Conservation (phyloP, 2,888 invertebrate species). For the Drosophila kokeensis region DNA sequence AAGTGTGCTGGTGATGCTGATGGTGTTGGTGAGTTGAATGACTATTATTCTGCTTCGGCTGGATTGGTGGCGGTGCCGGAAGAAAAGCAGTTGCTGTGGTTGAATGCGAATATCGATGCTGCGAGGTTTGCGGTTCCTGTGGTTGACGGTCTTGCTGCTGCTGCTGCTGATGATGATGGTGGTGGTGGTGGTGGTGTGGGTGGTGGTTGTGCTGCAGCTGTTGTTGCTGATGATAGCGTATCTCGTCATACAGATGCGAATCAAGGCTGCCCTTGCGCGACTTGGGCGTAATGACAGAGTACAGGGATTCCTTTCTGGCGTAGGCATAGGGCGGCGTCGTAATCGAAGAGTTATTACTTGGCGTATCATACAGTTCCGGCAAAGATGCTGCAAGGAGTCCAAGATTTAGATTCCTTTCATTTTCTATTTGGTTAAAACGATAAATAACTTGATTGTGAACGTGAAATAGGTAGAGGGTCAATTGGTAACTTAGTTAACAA, state of each 20-base stretch:
- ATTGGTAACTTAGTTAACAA: not conserved
- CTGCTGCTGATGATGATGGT: constrained; percentile 35
- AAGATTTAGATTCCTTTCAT: not conserved
- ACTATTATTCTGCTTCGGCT: constrained; percentile 22
- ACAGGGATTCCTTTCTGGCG: constrained; percentile 83
- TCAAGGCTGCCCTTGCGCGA: constrained; percentile 84
- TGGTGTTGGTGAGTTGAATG: constrained; percentile 29
- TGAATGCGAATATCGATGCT: constrained; percentile 39
- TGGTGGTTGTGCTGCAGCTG: constrained; percentile 57
- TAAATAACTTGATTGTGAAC: constrained; percentile 28
- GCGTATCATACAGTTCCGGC: constrained; percentile 84
- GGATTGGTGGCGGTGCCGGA: constrained; percentile 34
- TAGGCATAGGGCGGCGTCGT: constrained; percentile 81
- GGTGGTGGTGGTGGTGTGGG: constrained; percentile 39
- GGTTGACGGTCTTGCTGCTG: constrained; percentile 32
- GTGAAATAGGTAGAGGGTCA: not conserved
- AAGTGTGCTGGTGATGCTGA: constrained; percentile 25
- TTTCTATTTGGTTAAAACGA: constrained; percentile 3
- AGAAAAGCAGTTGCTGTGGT: constrained; percentile 52
- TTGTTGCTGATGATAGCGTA: constrained; percentile 81
- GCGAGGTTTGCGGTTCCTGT: constrained; percentile 45
- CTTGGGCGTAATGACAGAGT: constrained; percentile 82
- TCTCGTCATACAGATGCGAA: constrained; percentile 84
- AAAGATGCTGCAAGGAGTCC: constrained; percentile 36
- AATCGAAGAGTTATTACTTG: constrained; percentile 82